Evolutionary conservation across 2,113 vertebrate species (phyloP).

Genomic region (Eleginops maclovinus): DNA sequence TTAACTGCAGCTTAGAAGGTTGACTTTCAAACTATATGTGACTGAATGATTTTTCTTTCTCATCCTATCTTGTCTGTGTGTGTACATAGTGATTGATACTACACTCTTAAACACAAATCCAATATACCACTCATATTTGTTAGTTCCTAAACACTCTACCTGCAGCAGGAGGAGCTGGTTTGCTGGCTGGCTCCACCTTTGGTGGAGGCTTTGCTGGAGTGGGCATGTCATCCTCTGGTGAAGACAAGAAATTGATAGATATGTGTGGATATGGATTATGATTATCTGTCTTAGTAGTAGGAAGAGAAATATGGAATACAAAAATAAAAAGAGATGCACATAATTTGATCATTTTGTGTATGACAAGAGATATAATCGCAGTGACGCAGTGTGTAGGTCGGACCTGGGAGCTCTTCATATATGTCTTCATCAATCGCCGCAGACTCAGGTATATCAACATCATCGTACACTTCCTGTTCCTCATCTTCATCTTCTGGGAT

Average conservation of each 20-base stretch:
- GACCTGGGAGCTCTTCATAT: conserved; percentile 95
- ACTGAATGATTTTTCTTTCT: not conserved
- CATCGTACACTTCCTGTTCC: conserved; percentile 87
- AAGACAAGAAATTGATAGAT: not conserved
- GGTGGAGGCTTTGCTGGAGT: conserved; percentile 55
- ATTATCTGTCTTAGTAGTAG: not conserved
- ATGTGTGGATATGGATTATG: not conserved
- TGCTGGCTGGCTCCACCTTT: conserved; percentile 57
- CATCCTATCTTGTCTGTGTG: no score
- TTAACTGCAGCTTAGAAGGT: not conserved
- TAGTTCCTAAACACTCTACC: conserved; percentile 42
- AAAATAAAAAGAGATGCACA: not conserved
- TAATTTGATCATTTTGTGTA: not conserved
- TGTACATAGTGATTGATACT: not conserved
- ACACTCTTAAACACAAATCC: not conserved
- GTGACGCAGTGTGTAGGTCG: not conserved
- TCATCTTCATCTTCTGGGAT: conserved; percentile 90
- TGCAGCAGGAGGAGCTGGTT: conserved; percentile 66
- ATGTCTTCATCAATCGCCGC: conserved; percentile 85
- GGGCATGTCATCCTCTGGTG: conserved; percentile 73
- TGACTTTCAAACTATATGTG: not conserved
- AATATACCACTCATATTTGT: not conserved
- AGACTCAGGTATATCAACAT: conserved; percentile 69
- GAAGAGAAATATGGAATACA: not conserved
- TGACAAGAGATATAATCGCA: not conserved